Evolutionary conservation across 1,140 invertebrate species (phyloP).

Genomic region (Geopemphigus sp.): DNA sequence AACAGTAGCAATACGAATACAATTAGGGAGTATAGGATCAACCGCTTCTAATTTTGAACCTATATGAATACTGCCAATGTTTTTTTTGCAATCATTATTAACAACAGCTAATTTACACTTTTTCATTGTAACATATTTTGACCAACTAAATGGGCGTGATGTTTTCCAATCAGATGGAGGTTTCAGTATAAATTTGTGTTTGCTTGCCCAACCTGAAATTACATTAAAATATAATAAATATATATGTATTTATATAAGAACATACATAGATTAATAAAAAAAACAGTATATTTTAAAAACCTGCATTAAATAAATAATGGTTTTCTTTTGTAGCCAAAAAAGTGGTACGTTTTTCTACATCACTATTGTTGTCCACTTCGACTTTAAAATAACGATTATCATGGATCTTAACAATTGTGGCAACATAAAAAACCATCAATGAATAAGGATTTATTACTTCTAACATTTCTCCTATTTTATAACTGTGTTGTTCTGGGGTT

Average conservation of each 20-base stretch:
- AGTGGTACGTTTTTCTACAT: conserved; percentile 6
- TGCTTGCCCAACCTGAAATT: conserved; percentile 29
- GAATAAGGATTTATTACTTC: conserved; percentile 44
- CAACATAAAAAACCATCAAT: conserved; percentile 34
- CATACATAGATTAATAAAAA: neutral
- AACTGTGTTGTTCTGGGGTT: conserved; percentile 28
- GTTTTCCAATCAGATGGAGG: conserved; percentile 19
- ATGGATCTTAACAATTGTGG: conserved; percentile 24
- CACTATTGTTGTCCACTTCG: conserved; percentile 20
- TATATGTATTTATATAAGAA: no score
- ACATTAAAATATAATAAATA: neutral
- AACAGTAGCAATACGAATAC: conserved; percentile 36
- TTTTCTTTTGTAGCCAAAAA: conserved; percentile 46
- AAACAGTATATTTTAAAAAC: neutral
- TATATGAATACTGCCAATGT: neutral
- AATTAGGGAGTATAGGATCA: conserved; percentile 23
- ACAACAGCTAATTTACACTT: neutral
- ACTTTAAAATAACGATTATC: conserved; percentile 46
- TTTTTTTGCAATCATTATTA: conserved; percentile 14
- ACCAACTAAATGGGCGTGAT: conserved; percentile 5
- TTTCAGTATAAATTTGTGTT: conserved; percentile 26
- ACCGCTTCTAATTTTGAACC: conserved; percentile 40
- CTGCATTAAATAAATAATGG: conserved; percentile 37
- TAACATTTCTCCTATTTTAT: conserved; percentile 31
- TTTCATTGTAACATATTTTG: neutral